Percentiles rank a stretch among this genome's conserved stretches.
These are phyloP conservation scores for Pseudococcus longispinus DNA, from an alignment of 2,888 invertebrate species.

Conservation along the genomic window DNA sequence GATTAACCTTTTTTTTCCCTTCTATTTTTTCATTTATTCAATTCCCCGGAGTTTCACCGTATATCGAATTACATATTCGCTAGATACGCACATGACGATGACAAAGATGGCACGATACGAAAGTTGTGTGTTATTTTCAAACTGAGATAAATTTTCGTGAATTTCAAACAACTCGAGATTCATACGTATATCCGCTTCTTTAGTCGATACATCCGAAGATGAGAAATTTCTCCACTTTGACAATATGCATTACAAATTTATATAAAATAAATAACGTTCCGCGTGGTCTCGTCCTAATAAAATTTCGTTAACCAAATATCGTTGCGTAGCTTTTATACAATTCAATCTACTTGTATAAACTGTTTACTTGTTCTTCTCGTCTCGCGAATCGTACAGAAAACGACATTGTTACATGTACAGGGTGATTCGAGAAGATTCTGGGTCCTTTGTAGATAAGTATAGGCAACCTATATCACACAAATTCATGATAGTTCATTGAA, in stretches of 20 bases:
- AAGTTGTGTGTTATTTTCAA: background rate
- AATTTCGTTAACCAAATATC: background rate
- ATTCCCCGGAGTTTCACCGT: background rate
- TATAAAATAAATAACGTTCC: constrained; percentile 7
- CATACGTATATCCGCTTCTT: background rate
- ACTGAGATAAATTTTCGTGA: background rate
- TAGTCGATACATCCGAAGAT: background rate
- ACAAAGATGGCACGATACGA: background rate
- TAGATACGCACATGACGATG: background rate
- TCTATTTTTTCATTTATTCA: background rate
- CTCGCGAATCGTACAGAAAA: background rate
- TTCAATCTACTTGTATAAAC: background rate
- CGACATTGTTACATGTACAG: background rate
- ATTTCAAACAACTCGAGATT: background rate
- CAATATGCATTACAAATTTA: constrained; percentile 24
- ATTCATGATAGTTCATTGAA: no score
- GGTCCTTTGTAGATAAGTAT: background rate
- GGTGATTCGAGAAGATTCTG: background rate
- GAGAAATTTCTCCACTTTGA: background rate
- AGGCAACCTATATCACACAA: no score
- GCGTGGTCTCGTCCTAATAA: background rate
- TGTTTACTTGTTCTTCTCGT: background rate
- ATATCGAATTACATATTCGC: background rate
- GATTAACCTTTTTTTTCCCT: background rate
- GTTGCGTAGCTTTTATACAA: background rate